Percentiles rank a stretch among this genome's conserved stretches.
phyloP scores from a whole-genome alignment of 2,888 invertebrate genomes.

The Trilocha varians region DNA sequence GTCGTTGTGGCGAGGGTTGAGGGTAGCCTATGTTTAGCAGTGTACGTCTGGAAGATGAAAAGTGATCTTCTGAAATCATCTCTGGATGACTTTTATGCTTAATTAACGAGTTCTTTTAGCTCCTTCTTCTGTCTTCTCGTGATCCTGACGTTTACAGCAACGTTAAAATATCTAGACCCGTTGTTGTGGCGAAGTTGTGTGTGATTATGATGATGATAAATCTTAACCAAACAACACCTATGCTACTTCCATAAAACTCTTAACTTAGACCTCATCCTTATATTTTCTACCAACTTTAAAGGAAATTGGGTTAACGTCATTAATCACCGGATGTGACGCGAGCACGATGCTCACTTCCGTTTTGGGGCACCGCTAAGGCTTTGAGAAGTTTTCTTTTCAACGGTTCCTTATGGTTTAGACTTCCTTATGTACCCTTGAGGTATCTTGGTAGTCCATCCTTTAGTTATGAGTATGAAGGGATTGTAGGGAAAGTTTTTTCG shows the following conservation, averaged over 20 bases:
- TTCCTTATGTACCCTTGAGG: conserved; percentile 1
- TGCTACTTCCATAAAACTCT: background rate
- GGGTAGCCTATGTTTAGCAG: too few species aligned
- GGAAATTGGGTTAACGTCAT: conserved; percentile 55
- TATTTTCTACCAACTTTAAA: conserved; percentile 48
- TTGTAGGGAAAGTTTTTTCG: too few species aligned
- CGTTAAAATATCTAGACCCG: too few species aligned
- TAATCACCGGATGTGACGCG: conserved; percentile 54
- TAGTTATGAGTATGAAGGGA: background rate
- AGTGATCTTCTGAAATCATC: too few species aligned
- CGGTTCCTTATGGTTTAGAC: conserved; percentile 2
- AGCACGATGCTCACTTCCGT: conserved; percentile 34
- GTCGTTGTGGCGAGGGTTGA: too few species aligned
- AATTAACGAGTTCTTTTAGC: too few species aligned
- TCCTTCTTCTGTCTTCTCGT: too few species aligned
- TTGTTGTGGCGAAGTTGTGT: too few species aligned
- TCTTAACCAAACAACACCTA: background rate
- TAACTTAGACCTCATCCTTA: conserved; percentile 21
- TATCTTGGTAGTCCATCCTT: background rate
- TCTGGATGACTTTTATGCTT: too few species aligned
- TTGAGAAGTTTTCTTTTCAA: conserved; percentile 6
- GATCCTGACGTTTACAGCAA: too few species aligned
- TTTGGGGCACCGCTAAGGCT: conserved; percentile 7
- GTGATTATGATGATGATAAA: background rate
- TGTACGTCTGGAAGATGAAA: too few species aligned